phyloP scores from a whole-genome alignment of 1,140 invertebrate species.

The Apis mellifera region Amel_HAv3.1 CM009934.2:5445501-5446000 shows the following conservation, averaged over 20 bases:
- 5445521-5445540: conserved; percentile 97
- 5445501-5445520: conserved; percentile 92
- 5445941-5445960: conserved; percentile 95
- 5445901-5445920: conserved; percentile 99
- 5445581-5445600: conserved; percentile 98
- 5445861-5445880: conserved; percentile 86
- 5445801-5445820: conserved; percentile 81
- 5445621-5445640: neutral
- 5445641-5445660: neutral
- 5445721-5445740: conserved; percentile 99
- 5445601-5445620: conserved; percentile 84
- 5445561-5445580: conserved; percentile 92
- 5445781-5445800: conserved; percentile 90
- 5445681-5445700: neutral
- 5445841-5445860: conserved; percentile 92
- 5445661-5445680: neutral
- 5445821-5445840: conserved; percentile 86
- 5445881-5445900: conserved; percentile 90
- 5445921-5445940: conserved; percentile 91
- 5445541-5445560: conserved; percentile 92
- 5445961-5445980: conserved; percentile 99
- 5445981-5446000: conserved; percentile 95
- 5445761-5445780: conserved; percentile 90
- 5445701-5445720: conserved; percentile 93
- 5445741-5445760: conserved; percentile 93